These are phyloP conservation scores for Bedellia somnulentella DNA, from an alignment of 2,888 invertebrate genomes.

Conservation along the genomic window DNA sequence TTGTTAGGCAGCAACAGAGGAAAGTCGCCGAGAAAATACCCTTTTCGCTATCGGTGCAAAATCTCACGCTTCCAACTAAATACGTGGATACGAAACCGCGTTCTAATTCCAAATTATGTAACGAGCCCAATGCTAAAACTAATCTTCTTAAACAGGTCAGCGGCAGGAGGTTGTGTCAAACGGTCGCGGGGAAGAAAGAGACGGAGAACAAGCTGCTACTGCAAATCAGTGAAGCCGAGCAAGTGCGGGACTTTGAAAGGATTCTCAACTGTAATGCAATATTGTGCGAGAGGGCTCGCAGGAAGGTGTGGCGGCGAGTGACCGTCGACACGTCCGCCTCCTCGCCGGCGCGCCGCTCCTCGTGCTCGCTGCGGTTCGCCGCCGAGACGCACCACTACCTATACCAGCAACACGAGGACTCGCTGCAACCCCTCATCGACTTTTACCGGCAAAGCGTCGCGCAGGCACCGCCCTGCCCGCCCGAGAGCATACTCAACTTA, in stretches of 20 bases:
- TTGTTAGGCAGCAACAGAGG: conserved; percentile 33
- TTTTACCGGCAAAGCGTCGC: conserved; percentile 27
- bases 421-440: conserved; percentile 42
- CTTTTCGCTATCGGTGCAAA: conserved; percentile 38
- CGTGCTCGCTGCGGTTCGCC: conserved; percentile 43
- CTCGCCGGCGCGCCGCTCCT: conserved; percentile 37
- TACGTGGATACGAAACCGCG: conserved; percentile 34
- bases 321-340: conserved; percentile 28
- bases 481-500: conserved; percentile 20
- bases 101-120: conserved; percentile 33
- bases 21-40: conserved; percentile 36
- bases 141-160: conserved; percentile 48
- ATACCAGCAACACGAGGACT: conserved; percentile 41
- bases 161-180: conserved; percentile 47
- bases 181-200: conserved; percentile 35
- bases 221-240: conserved; percentile 63
- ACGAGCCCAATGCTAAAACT: conserved; percentile 23
- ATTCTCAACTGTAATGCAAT: conserved; percentile 63
- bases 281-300: conserved; percentile 40
- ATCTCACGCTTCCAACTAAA: conserved; percentile 42
- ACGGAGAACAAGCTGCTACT: conserved; percentile 54
- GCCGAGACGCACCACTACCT: conserved; percentile 46
- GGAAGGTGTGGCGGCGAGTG: conserved; percentile 40
- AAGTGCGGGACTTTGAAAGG: conserved; percentile 65
- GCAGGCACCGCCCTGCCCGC: neutral